phyloP scores from a whole-genome alignment of 1,140 invertebrate species.

The Panulirus ornatus region DNA sequence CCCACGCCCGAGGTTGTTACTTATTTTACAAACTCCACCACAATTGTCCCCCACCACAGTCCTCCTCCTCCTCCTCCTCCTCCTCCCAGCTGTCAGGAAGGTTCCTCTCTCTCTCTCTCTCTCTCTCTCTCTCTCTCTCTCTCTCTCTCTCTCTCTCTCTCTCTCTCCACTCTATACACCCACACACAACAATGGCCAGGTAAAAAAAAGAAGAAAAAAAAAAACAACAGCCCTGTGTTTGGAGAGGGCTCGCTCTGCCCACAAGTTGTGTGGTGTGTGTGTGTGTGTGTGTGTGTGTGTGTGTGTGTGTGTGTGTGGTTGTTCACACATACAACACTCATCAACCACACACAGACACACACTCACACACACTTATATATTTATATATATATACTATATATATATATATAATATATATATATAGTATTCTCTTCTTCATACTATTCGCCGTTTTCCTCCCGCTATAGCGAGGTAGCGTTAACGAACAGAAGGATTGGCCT shows the following conservation, averaged over 20 bases:
- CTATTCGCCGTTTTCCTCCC: too few relatives aligned
- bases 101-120: conserved; percentile 2
- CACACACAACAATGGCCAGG: too few relatives aligned
- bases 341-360: neutral
- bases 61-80: neutral
- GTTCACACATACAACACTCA: too few relatives aligned
- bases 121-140: conserved; percentile 17
- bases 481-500: neutral
- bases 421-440: too few relatives aligned
- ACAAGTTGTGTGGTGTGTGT: neutral
- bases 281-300: neutral
- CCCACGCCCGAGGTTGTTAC: too few relatives aligned
- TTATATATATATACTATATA: neutral
- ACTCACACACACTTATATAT: neutral
- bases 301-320: neutral
- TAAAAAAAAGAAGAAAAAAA: too few relatives aligned
- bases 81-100: neutral
- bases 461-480: neutral
- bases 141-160: conserved; percentile 6
- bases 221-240: too few relatives aligned
- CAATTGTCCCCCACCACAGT: neutral
- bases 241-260: neutral
- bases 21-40: neutral
- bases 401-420: neutral
- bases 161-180: too few relatives aligned